Evolutionary conservation across 1,140 invertebrate genomes (phyloP).

Genomic region (Muscidifurax raptorellus): DNA sequence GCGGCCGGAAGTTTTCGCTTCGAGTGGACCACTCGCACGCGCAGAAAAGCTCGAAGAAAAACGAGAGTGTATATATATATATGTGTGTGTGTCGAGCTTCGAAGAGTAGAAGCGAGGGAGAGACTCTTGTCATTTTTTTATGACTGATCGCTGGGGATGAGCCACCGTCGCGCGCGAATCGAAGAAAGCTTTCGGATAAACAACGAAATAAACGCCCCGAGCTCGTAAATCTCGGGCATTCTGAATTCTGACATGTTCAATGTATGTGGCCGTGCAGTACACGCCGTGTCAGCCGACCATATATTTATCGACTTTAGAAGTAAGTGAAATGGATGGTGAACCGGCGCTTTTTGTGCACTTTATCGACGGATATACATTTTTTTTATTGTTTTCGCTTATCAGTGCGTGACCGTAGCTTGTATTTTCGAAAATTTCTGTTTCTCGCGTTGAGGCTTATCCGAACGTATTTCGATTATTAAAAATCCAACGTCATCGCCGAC

Average conservation of each 20-base stretch:
- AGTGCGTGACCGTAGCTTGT: too few species aligned
- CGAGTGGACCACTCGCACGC: not conserved
- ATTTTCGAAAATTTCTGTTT: too few species aligned
- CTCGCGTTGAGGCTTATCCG: too few species aligned
- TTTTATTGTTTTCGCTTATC: not conserved
- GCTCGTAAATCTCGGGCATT: slow-evolving; percentile 24
- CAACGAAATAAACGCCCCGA: slow-evolving; percentile 14
- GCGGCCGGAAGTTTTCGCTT: not conserved
- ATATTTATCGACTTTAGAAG: slow-evolving; percentile 19
- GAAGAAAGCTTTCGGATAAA: slow-evolving; percentile 26
- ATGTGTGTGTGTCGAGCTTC: not conserved
- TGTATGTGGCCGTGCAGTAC: not conserved
- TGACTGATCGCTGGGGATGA: not conserved
- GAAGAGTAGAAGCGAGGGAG: not conserved
- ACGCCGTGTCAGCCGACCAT: not conserved
- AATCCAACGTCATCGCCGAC: too few species aligned
- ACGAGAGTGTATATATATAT: not conserved
- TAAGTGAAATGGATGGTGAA: slow-evolving; percentile 13
- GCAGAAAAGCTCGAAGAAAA: not conserved
- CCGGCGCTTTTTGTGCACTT: not conserved
- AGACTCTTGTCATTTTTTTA: slow-evolving; percentile 27
- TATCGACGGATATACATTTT: not conserved
- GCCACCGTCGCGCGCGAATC: not conserved
- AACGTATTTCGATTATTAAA: too few species aligned
- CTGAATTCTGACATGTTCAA: not conserved